These are phyloP conservation scores for Capitella teleta DNA, from an alignment of 1,140 invertebrate genomes.

Conservation along the genomic window DNA sequence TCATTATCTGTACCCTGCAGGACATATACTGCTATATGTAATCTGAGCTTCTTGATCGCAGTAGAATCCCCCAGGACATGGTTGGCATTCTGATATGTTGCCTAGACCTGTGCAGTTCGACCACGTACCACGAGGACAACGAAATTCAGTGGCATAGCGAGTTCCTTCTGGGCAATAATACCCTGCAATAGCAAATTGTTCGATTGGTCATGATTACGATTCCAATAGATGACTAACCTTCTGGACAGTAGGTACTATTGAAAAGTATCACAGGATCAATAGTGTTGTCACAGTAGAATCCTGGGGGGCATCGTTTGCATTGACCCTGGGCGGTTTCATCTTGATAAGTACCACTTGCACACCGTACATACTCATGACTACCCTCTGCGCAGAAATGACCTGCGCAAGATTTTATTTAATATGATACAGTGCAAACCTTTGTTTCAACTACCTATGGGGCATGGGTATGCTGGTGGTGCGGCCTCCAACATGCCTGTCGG, in stretches of 20 bases:
- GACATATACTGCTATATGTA: slow-evolving; percentile 23
- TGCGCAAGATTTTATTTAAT: no score
- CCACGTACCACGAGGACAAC: slow-evolving; percentile 27
- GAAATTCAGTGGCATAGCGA: slow-evolving; percentile 20
- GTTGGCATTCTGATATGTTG: slow-evolving; percentile 21
- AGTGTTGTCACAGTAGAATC: slow-evolving; percentile 32
- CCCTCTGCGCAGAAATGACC: slow-evolving; percentile 30
- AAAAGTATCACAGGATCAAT: slow-evolving; percentile 28
- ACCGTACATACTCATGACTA: slow-evolving; percentile 23
- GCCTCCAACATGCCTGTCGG: slow-evolving; percentile 24
- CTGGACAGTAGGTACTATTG: slow-evolving; percentile 25
- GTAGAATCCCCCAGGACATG: slow-evolving; percentile 35
- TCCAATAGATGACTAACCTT: slow-evolving; percentile 16
- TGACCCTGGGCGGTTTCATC: slow-evolving; percentile 20
- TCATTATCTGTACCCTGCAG: slow-evolving; percentile 22
- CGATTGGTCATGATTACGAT: not conserved
- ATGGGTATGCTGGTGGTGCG: slow-evolving; percentile 22
- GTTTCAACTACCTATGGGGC: not conserved
- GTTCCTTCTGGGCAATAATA: slow-evolving; percentile 35
- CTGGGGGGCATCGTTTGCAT: slow-evolving; percentile 30
- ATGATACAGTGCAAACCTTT: not conserved
- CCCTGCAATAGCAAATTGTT: slow-evolving; percentile 17
- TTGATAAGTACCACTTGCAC: slow-evolving; percentile 30
- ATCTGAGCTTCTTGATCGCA: slow-evolving; percentile 30
- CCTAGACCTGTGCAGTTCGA: slow-evolving; percentile 17